Evolutionary conservation across 2,888 invertebrate genomes (phyloP), one percentile per base, ranked within the genome.

Genomic region (Drosophila testacea): DNA sequence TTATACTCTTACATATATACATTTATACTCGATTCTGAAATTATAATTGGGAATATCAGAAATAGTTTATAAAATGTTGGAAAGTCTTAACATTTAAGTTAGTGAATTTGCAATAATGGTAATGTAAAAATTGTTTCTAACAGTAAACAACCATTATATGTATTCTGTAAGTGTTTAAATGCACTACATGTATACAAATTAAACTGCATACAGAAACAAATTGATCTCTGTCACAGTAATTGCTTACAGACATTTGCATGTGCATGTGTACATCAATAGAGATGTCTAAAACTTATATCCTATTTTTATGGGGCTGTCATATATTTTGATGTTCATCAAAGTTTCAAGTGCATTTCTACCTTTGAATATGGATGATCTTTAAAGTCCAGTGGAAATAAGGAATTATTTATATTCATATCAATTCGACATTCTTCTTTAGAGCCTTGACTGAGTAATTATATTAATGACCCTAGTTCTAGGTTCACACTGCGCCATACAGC

Each of bases 1-100:
- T 61, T 61, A 56, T 56, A 36, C 34, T 55, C 46, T 13, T 16
- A 38, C 36, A 38, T 57, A 28, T 16, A 47, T 46, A 11, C 30
- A 28, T 44, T 30, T 11, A 47, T 28, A 22, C 34, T 32, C 27
- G 47, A 9, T 42, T 27, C 16, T 30, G 2, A 32, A 32, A 13
- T 54, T 32, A 13, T 42, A 22, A 22, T 13, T 30, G 13, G 30
- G 11, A 13, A 27, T 22, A 42, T 16, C 13, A 28, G 11, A 10
- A 61, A 22, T 44, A n/a, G 6, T 13, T 46, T 13, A 46, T 46
- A 22, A 10, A 47, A 2, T 13, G 11, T 30, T 0, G 4, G 27
- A 6, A 6, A n/a, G 27, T n/a, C 11, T 4, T 11, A 16, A 38
- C 16, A 46, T 9, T 44, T 5, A 13, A 36, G 11, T 4, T 28